These are phyloP conservation scores for Macrochelys suwanniensis DNA, from an alignment of 2,797 vertebrate genomes.

Conservation along the genomic window DNA sequence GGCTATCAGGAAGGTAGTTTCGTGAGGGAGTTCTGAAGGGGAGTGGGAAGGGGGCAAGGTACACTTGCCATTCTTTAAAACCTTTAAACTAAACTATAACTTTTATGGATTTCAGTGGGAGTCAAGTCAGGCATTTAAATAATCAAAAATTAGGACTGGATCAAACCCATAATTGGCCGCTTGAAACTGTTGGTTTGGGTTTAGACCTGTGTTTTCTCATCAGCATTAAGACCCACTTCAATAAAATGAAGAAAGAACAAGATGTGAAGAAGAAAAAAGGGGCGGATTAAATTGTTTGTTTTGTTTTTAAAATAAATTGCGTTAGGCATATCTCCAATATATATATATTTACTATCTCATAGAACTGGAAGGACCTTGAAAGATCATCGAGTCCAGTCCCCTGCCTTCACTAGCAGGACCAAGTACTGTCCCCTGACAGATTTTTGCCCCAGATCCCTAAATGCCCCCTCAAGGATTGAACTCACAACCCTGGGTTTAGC, in stretches of 20 bases:
- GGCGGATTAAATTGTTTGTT: background rate
- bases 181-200: background rate
- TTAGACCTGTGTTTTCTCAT: background rate
- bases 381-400: too few relatives aligned
- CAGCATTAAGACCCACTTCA: background rate
- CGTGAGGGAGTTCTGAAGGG: too few relatives aligned
- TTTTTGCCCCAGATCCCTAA: too few relatives aligned
- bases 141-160: background rate
- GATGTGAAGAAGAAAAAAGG: background rate
- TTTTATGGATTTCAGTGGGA: constrained; percentile 9
- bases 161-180: background rate
- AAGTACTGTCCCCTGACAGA: too few relatives aligned
- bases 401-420: too few relatives aligned
- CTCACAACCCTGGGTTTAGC: too few relatives aligned
- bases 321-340: background rate
- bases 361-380: too few relatives aligned
- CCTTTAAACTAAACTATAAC: background rate
- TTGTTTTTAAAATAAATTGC: background rate
- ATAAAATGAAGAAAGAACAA: background rate
- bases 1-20: too few relatives aligned
- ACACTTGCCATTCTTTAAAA: too few relatives aligned
- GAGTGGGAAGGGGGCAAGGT: too few relatives aligned
- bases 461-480: too few relatives aligned
- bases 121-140: background rate
- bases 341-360: too few relatives aligned